A percentile compares a stretch with the other conserved stretches of the same genome.
These are phyloP conservation scores for Silvanus unidentatus DNA, from an alignment of 2,888 invertebrate species.

Conservation along the genomic window DNA sequence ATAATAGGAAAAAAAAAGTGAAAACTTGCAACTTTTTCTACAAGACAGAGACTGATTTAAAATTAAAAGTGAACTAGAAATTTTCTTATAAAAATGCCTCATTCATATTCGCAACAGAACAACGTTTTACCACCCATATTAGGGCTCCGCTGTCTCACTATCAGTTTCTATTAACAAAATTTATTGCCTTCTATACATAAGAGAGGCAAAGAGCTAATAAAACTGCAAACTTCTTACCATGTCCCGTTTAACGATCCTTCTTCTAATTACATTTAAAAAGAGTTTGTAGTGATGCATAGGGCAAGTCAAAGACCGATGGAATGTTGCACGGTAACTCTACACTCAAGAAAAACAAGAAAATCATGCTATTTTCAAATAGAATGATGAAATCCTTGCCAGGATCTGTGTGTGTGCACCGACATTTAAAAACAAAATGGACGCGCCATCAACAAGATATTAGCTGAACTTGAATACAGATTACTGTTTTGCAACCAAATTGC, in stretches of 20 bases:
- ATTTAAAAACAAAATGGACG: too few species aligned
- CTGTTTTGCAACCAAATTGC: too few species aligned
- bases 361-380: too few species aligned
- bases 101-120: not conserved
- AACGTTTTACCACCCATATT: not conserved
- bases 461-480: too few species aligned
- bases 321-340: conserved; percentile 32
- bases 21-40: too few species aligned
- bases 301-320: conserved; percentile 32
- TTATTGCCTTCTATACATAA: not conserved
- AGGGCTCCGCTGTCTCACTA: not conserved
- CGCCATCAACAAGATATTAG: too few species aligned
- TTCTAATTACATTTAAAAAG: not conserved
- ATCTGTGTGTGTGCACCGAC: too few species aligned
- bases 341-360: too few species aligned
- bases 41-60: too few species aligned
- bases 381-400: too few species aligned
- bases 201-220: not conserved
- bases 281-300: not conserved
- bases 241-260: conserved; percentile 1
- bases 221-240: not conserved
- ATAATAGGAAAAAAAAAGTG: too few species aligned
- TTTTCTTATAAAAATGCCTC: not conserved
- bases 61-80: too few species aligned
- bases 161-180: conserved; percentile 1